Percentiles rank a stretch among this genome's conserved stretches.
Conservation (phyloP, 2,113 vertebrate species). For the Rattus rattus region DNA sequence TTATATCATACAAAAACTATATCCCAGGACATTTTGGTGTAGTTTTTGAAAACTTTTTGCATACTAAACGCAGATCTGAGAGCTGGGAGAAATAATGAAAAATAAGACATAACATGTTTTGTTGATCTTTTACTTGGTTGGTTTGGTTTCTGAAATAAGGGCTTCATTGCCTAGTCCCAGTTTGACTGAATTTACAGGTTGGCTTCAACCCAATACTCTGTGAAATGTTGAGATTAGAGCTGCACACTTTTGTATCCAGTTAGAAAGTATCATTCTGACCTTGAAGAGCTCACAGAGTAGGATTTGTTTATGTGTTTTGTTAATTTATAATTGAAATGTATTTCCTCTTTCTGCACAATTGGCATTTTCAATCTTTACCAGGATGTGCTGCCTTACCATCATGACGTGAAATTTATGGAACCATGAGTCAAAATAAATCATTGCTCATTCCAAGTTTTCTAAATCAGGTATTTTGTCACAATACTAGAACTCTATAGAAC, state of each 20-base stretch:
- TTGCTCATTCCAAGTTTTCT: not conserved
- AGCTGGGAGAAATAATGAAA: not conserved
- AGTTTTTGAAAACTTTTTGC: constrained; percentile 3
- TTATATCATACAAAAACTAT: not conserved
- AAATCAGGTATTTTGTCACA: not conserved
- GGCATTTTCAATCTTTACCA: not conserved
- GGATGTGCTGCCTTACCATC: not conserved
- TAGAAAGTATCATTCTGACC: not conserved
- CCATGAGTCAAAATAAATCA: not conserved
- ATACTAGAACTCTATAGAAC: not conserved
- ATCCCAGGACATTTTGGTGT: not conserved
- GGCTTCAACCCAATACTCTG: not conserved
- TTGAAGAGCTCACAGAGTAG: not conserved
- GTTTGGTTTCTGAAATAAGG: not conserved
- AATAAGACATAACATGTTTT: not conserved
- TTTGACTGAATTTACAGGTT: not conserved
- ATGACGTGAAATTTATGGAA: not conserved
- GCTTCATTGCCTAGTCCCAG: not conserved
- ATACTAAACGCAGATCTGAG: not conserved
- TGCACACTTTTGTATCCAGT: not conserved
- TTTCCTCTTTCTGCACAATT: constrained; percentile 9
- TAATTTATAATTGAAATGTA: constrained; percentile 24
- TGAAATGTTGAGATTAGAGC: not conserved
- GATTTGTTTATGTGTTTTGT: not conserved
- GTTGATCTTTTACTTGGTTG: not conserved